Percentiles rank a stretch among this genome's conserved stretches.
These are phyloP conservation scores for Brachionus calyciflorus DNA, from an alignment of 1,140 invertebrate species.

Conservation along the genomic window DNA sequence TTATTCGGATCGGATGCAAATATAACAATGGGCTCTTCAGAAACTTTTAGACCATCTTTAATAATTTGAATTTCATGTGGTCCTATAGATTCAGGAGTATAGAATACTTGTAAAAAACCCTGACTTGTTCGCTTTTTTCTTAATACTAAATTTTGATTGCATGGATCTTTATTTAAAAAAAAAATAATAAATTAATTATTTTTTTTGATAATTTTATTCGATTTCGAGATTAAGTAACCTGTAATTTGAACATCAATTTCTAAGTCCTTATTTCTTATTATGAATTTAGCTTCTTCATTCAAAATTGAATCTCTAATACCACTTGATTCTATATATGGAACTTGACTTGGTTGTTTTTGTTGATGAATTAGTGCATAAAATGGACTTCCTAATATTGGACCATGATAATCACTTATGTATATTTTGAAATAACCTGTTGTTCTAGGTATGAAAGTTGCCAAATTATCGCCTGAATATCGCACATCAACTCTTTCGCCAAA, in stretches of 20 bases:
- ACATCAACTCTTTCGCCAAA: constrained; percentile 28
- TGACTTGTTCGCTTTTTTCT: not conserved
- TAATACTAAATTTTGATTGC: not conserved
- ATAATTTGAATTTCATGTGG: constrained; percentile 1
- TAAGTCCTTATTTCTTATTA: constrained; percentile 13
- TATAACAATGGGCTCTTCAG: not conserved
- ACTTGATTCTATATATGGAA: not conserved
- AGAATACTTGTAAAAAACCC: constrained; percentile 17
- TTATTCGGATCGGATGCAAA: constrained; percentile 19
- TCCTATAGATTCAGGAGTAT: not conserved
- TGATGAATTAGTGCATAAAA: constrained; percentile 15
- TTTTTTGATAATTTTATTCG: too few species aligned
- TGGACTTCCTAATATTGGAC: constrained; percentile 20
- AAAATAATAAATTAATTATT: not conserved
- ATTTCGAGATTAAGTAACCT: too few species aligned
- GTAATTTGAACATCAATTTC: constrained; percentile 26
- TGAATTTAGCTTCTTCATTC: constrained; percentile 4
- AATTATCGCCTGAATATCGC: constrained; percentile 8
- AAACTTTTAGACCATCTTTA: constrained; percentile 1
- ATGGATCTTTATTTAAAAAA: not conserved
- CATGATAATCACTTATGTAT: constrained; percentile 32
- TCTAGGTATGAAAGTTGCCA: constrained; percentile 18
- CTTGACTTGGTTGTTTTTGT: not conserved
- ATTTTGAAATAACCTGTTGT: constrained; percentile 17
- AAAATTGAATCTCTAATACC: not conserved